A percentile compares a stretch with the other conserved stretches of the same genome.
Conservation (phyloP, 2,888 invertebrate species). For the Cataglyphis rosenhaueri region DNA sequence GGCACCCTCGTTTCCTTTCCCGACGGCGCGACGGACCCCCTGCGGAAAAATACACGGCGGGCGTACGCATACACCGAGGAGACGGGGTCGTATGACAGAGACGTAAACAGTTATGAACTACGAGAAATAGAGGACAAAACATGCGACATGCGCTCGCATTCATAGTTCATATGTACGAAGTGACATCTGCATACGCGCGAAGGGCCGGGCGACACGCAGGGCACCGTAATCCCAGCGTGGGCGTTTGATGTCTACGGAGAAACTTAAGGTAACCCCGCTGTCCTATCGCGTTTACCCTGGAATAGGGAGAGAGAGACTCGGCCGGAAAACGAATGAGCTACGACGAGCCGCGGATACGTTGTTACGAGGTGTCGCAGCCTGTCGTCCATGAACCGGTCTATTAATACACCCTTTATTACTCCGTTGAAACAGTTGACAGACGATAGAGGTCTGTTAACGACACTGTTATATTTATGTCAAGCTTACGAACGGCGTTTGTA, state of each 20-base stretch:
- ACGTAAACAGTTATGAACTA: conserved; percentile 65
- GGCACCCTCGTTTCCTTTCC: conserved; percentile 49
- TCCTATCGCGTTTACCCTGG: neutral
- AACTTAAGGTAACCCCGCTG: conserved; percentile 63
- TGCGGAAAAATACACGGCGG: conserved; percentile 59
- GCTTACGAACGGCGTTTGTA: conserved; percentile 27
- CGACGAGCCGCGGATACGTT: conserved; percentile 32
- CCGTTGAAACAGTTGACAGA: conserved; percentile 48
- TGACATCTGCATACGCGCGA: conserved; percentile 77
- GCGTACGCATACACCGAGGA: conserved; percentile 33
- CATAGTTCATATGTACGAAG: conserved; percentile 73
- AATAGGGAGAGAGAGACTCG: neutral
- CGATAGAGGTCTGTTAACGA: conserved; percentile 51
- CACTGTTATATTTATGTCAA: conserved; percentile 40
- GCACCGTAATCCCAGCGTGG: conserved; percentile 77
- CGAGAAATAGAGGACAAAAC: conserved; percentile 62
- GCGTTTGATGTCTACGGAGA: conserved; percentile 79
- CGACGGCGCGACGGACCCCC: conserved; percentile 57
- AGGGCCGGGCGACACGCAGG: conserved; percentile 63
- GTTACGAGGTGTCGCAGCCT: conserved; percentile 43
- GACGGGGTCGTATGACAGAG: conserved; percentile 60
- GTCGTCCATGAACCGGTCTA: conserved; percentile 32
- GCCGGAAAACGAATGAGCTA: conserved; percentile 35
- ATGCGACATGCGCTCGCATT: conserved; percentile 69
- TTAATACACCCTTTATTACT: conserved; percentile 52